These are phyloP conservation scores for Petroica traversi DNA, from an alignment of 2,113 vertebrate species.

Conservation along the genomic window DNA sequence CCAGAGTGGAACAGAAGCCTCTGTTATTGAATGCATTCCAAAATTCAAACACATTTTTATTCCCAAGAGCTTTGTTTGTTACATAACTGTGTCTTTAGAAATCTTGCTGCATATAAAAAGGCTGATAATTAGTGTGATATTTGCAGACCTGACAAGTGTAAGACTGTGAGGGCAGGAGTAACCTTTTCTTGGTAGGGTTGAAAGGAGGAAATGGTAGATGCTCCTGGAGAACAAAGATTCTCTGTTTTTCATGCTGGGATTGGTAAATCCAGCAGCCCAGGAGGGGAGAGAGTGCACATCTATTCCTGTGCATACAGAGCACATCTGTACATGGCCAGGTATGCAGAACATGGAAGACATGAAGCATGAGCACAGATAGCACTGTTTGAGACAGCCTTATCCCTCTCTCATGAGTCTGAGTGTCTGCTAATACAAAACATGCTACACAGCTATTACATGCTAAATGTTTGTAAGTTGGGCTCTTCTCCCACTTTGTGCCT, in stretches of 20 bases:
- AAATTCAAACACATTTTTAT: background rate
- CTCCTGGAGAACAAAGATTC: background rate
- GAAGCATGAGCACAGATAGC: accelerated
- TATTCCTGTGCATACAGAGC: accelerated
- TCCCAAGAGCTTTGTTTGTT: background rate
- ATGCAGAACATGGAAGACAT: accelerated
- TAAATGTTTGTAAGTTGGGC: background rate
- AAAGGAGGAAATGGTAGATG: background rate
- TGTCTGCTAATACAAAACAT: background rate
- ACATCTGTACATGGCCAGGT: accelerated
- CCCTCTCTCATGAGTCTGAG: background rate
- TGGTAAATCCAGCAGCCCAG: background rate
- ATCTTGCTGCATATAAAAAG: accelerated
- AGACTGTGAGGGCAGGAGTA: background rate
- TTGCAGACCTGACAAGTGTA: background rate
- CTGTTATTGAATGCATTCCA: background rate
- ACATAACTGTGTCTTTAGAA: accelerated
- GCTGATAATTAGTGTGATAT: background rate
- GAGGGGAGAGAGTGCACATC: background rate
- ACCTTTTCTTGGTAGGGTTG: background rate
- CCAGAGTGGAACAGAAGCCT: background rate
- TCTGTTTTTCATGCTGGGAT: background rate
- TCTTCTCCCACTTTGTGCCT: background rate
- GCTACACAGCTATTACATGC: no score
- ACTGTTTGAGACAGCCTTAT: background rate